phyloP scores from a whole-genome alignment of 2,888 invertebrate genomes.

The Chrysolina haemoptera region DNA sequence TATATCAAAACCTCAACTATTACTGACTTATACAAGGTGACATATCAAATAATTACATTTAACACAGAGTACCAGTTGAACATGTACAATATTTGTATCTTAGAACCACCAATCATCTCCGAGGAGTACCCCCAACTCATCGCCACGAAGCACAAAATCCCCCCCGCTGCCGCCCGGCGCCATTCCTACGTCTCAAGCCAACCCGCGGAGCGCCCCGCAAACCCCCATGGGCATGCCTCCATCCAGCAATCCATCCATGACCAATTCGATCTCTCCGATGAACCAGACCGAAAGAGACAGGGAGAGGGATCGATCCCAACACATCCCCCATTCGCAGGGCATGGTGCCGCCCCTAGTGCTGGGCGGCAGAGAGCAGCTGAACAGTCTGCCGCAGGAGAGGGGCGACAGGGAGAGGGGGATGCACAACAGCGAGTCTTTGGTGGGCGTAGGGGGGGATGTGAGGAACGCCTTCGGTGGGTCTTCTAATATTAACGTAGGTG shows the following conservation, averaged over 20 bases:
- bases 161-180: conserved; percentile 81
- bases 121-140: conserved; percentile 89
- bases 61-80: not conserved
- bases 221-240: conserved; percentile 70
- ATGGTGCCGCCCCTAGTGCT: conserved; percentile 38
- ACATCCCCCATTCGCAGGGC: conserved; percentile 52
- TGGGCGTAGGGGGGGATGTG: conserved; percentile 75
- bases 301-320: conserved; percentile 43
- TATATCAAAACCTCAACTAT: too few relatives aligned
- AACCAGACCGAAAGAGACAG: conserved; percentile 40
- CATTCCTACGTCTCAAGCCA: conserved; percentile 58
- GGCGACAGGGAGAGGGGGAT: conserved; percentile 61
- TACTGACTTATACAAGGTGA: too few relatives aligned
- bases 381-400: conserved; percentile 59
- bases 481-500: conserved; percentile 57
- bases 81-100: conserved; percentile 20
- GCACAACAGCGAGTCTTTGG: conserved; percentile 69
- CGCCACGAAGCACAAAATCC: conserved; percentile 88
- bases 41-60: too few relatives aligned
- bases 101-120: conserved; percentile 90
- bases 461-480: conserved; percentile 71
- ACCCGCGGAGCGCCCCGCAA: conserved; percentile 72
- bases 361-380: conserved; percentile 53
- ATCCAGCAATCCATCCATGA: conserved; percentile 59
- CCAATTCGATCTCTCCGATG: conserved; percentile 61